Base-by-base conservation (phyloP, 2,113 vertebrate species). In the Eidolon helvum region DNA sequence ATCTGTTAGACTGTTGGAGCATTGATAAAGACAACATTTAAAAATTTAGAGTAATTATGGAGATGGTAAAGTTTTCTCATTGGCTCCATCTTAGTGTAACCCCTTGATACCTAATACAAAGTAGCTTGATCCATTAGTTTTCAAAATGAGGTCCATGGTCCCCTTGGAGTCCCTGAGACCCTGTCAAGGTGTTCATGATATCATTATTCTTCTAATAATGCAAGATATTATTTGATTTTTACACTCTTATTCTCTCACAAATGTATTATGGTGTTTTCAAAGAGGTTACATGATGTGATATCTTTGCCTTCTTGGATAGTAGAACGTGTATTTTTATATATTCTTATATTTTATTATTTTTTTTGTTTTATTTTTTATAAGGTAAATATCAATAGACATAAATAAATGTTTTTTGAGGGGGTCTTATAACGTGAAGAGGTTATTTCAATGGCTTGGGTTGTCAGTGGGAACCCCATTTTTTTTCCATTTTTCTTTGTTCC, bases 361-460 rank as follows among this genome's bases (percentile, higher is more conserved):
- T 93, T 66, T 65, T 84, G 28, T 83, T 84, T 55, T 65, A 87
- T 94, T 90, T 94, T 22, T 82, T 92, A 48, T 28, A 38, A 90
- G 80, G 50, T 80, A 40, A 82, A 45, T 92, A 66, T 66, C 78
- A 50, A 11, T 72, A 86, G 40, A 72, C 5, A 55, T 38, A 83
- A 75, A 45, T 90, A 28, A 63, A 74, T 55, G 30, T 83, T 87
- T 48, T 55, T 69, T 78, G 45, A n/a, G n/a, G 8, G 40, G 16
- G 30, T 57, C 69, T 78, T 18, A 71, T 90, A 93, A 75, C 45
- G 66, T 30, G 22, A 90, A 66, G 12, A 28, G 9, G 48, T 91
- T 85, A 59, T 59, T 89, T 92, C 30, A 66, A 59, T 35, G n/a
- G n/a, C 57, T 85, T 45, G 18, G 6, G 10, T 71, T 94, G 16